These are phyloP conservation scores for Epirrita christyi DNA, from an alignment of 2,888 invertebrate genomes.

Conservation along the genomic window DNA sequence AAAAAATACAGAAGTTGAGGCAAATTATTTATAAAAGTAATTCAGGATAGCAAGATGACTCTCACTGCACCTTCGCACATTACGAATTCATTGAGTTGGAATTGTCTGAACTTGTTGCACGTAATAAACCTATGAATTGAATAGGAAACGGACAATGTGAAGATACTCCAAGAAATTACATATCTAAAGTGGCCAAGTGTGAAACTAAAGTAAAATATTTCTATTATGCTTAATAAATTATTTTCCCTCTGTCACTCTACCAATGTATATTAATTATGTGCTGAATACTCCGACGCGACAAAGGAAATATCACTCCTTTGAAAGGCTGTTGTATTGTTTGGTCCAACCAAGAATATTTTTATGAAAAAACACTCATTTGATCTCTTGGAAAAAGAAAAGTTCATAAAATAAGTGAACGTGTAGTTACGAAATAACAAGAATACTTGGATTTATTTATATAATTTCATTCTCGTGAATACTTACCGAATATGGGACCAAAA, in stretches of 20 bases:
- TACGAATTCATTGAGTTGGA: slow-evolving; percentile 51
- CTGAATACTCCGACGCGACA: slow-evolving; percentile 9
- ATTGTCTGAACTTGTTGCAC: slow-evolving; percentile 48
- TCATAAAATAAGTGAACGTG: neutral
- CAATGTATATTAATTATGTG: slow-evolving; percentile 8
- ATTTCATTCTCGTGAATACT: too few relatives aligned
- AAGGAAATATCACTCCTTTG: slow-evolving; percentile 16
- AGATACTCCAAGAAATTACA: neutral
- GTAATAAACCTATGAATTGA: slow-evolving; percentile 47
- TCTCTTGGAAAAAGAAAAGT: neutral
- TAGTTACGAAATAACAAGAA: neutral
- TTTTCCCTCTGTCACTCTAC: neutral
- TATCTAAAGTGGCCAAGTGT: neutral
- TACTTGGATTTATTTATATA: neutral
- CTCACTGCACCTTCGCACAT: slow-evolving; percentile 44
- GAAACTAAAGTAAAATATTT: neutral
- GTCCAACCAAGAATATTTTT: slow-evolving; percentile 13
- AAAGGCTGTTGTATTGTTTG: slow-evolving; percentile 14
- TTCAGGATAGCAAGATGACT: slow-evolving; percentile 31
- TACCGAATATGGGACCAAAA: too few relatives aligned
- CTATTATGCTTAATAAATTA: neutral
- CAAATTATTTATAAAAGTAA: slow-evolving; percentile 21
- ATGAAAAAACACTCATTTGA: slow-evolving; percentile 7
- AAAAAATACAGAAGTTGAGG: slow-evolving; percentile 11
- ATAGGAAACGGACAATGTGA: slow-evolving; percentile 30